These are phyloP conservation scores for Volucella zonaria DNA, from an alignment of 2,888 invertebrate genomes.

Conservation along the genomic window DNA sequence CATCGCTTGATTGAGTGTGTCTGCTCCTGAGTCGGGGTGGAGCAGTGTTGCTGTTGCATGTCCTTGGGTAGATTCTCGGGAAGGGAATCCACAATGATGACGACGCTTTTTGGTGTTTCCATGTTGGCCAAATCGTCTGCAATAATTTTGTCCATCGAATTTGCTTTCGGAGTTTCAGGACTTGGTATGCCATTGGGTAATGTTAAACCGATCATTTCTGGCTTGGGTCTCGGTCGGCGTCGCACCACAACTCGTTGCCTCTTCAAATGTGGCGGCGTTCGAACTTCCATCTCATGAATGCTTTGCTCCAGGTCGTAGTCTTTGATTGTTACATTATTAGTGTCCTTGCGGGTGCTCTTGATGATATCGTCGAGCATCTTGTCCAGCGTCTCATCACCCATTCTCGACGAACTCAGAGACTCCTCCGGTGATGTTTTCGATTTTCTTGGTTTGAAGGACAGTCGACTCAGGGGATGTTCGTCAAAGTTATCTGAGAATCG, in stretches of 20 bases:
- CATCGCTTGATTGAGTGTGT: conserved; percentile 85
- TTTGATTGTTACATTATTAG: conserved; percentile 21
- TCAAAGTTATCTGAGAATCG: conserved; percentile 75
- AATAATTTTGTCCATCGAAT: conserved; percentile 45
- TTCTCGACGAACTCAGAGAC: conserved; percentile 80
- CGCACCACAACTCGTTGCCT: conserved; percentile 81
- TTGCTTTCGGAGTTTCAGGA: conserved; percentile 77
- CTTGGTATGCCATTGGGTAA: conserved; percentile 81
- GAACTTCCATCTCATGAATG: conserved; percentile 82
- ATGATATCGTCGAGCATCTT: conserved; percentile 82
- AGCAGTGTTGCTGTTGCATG: conserved; percentile 83
- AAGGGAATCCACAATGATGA: conserved; percentile 79
- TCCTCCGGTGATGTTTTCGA: conserved; percentile 57
- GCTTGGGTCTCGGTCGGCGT: conserved; percentile 32
- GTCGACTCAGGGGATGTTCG: conserved; percentile 64
- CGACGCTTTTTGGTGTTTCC: conserved; percentile 78
- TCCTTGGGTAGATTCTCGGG: conserved; percentile 60
- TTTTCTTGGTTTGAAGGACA: conserved; percentile 66
- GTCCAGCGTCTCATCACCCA: conserved; percentile 82
- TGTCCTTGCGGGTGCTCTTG: conserved; percentile 81
- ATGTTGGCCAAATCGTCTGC: conserved; percentile 71
- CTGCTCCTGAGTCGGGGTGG: conserved; percentile 82
- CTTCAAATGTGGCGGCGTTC: conserved; percentile 81
- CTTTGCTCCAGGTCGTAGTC: conserved; percentile 78
- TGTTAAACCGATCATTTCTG: conserved; percentile 77